These are phyloP conservation scores for Mormyrus proboscirostris DNA, from an alignment of 2,797 vertebrate genomes.

Conservation along the genomic window DNA sequence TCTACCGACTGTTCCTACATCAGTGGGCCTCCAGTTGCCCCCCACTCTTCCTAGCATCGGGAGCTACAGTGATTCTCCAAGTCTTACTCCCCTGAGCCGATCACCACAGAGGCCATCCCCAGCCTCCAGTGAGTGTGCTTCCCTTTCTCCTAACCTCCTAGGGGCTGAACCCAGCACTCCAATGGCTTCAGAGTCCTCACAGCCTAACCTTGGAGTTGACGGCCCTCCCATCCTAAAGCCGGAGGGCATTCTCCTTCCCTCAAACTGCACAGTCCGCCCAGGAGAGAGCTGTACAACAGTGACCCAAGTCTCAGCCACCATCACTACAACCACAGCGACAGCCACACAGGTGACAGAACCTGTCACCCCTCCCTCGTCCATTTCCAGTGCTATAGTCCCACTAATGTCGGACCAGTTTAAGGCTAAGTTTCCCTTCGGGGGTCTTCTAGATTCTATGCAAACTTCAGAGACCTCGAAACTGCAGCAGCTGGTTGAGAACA, in stretches of 20 bases:
- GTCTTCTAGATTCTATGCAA: slow-evolving; percentile 99
- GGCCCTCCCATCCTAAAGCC: slow-evolving; percentile 68
- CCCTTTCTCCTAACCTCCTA: slow-evolving; percentile 83
- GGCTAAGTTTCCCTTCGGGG: slow-evolving; percentile 96
- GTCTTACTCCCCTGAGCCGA: slow-evolving; percentile 81
- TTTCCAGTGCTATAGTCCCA: slow-evolving; percentile 78
- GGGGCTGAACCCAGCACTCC: slow-evolving; percentile 65
- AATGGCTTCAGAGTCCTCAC: slow-evolving; percentile 72
- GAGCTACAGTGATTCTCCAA: slow-evolving; percentile 80
- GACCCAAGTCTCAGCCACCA: slow-evolving; percentile 63
- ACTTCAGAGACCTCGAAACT: slow-evolving; percentile 98
- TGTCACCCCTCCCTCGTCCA: slow-evolving; percentile 57
- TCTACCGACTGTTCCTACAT: slow-evolving; percentile 78
- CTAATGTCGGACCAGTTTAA: slow-evolving; percentile 87
- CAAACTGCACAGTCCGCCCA: slow-evolving; percentile 59
- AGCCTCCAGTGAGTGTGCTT: slow-evolving; percentile 89
- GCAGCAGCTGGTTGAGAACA: slow-evolving; percentile 97
- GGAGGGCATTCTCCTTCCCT: slow-evolving; percentile 74
- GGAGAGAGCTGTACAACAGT: slow-evolving; percentile 65
- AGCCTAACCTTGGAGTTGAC: slow-evolving; percentile 56
- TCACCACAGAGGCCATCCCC: slow-evolving; percentile 93
- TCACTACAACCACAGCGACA: slow-evolving; percentile 56
- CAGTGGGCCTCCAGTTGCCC: slow-evolving; percentile 86
- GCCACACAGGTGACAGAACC: slow-evolving; percentile 60
- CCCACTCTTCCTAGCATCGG: slow-evolving; percentile 76